phyloP scores from a whole-genome alignment of 2,888 invertebrate genomes.

The Erebia aethiops region DNA sequence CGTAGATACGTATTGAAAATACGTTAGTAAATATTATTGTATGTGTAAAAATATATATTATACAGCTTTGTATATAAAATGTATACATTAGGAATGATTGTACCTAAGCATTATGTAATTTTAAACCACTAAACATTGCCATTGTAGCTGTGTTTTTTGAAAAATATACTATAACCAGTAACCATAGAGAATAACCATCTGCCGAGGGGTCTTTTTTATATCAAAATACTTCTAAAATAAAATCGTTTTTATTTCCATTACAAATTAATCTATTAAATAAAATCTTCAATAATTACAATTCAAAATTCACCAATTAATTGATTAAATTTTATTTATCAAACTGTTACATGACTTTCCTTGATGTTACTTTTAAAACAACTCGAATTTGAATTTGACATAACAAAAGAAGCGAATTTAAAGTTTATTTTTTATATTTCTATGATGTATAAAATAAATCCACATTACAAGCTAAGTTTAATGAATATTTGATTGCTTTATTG shows the following conservation, averaged over 20 bases:
- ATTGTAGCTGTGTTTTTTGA: conserved; percentile 27
- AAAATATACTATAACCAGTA: conserved; percentile 9
- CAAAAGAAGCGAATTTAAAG: not conserved
- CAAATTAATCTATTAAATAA: not conserved
- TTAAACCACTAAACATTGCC: conserved; percentile 32
- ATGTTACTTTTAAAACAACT: not conserved
- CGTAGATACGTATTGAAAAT: conserved; percentile 29
- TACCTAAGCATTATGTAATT: conserved; percentile 33
- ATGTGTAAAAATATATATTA: conserved; percentile 24
- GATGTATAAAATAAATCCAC: not conserved
- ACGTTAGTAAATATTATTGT: conserved; percentile 24
- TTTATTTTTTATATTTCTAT: not conserved
- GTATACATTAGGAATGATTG: conserved; percentile 33
- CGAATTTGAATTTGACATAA: not conserved
- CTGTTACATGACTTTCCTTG: not conserved
- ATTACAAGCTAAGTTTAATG: not conserved
- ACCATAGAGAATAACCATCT: conserved; percentile 14
- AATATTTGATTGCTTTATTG: not conserved
- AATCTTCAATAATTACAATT: not conserved
- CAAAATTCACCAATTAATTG: conserved; percentile 7
- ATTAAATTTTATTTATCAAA: not conserved
- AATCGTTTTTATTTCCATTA: not conserved
- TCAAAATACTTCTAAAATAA: not conserved
- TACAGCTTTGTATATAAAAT: conserved; percentile 35
- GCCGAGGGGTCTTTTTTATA: conserved; percentile 13